Conservation (phyloP, 35 echinoderm and acorn worm genomes). For the Stichopus chloronotus region DNA sequence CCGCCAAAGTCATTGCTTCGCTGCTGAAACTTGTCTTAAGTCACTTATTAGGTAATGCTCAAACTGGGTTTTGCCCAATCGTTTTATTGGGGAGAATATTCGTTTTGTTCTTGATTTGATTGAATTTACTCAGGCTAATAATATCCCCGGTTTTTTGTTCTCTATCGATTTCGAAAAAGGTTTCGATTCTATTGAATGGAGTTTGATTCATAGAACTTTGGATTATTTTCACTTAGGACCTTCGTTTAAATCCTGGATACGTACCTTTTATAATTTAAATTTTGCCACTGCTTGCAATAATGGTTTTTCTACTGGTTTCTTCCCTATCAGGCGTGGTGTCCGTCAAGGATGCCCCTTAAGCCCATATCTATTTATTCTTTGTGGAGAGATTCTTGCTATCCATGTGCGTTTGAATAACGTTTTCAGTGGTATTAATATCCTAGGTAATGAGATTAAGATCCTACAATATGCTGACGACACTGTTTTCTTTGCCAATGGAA, state of each 20-base stretch:
- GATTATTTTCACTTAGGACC: constrained; percentile 27
- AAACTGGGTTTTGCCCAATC: neutral
- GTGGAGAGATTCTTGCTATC: neutral
- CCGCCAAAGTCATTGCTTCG: neutral
- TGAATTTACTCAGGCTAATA: neutral
- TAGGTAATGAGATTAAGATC: neutral
- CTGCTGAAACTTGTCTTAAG: neutral
- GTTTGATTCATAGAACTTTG: constrained; percentile 16
- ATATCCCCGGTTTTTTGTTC: constrained; percentile 34
- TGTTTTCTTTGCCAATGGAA: neutral
- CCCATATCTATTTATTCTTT: constrained; percentile 41
- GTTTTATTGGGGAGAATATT: neutral
- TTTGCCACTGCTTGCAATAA: constrained; percentile 15
- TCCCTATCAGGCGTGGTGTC: constrained; percentile 10
- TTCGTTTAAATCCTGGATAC: neutral
- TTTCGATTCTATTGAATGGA: constrained; percentile 44
- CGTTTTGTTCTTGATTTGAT: constrained; percentile 28
- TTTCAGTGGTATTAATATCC: neutral
- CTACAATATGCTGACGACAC: constrained; percentile 35
- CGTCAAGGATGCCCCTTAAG: neutral
- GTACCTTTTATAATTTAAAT: constrained; percentile 5
- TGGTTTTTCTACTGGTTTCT: constrained; percentile 22
- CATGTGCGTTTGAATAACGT: neutral
- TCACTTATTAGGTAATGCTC: neutral
- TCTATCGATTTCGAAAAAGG: constrained; percentile 54